Evolutionary conservation across 1,140 invertebrate species (phyloP).

Genomic region (Tetramorium simillimum): DNA sequence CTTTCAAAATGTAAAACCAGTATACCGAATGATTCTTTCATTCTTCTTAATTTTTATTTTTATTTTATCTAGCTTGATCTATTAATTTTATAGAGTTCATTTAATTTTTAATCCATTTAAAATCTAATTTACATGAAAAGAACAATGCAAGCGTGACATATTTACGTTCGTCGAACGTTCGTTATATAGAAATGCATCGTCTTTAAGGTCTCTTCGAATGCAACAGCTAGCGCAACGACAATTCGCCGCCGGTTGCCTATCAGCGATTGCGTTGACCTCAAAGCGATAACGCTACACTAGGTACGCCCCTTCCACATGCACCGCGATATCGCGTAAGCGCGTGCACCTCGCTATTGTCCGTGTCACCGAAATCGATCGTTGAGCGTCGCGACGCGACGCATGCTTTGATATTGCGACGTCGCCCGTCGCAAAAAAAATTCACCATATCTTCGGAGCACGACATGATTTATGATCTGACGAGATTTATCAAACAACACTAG

Average conservation of each 20-base stretch:
- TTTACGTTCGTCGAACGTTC: neutral
- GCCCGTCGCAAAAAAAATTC: neutral
- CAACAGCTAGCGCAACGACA: constrained; percentile 31
- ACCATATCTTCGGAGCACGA: constrained; percentile 2
- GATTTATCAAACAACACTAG: constrained; percentile 11
- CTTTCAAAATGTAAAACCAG: neutral
- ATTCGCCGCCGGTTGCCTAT: constrained; percentile 59
- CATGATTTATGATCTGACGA: constrained; percentile 9
- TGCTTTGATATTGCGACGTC: neutral
- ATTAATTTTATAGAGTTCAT: neutral
- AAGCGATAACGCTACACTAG: constrained; percentile 49
- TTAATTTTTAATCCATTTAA: neutral
- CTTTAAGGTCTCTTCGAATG: constrained; percentile 60
- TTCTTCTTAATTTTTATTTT: neutral
- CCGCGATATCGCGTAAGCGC: constrained; percentile 58
- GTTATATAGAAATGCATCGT: neutral
- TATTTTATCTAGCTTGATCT: neutral
- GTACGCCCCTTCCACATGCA: constrained; percentile 52
- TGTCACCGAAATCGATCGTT: constrained; percentile 56
- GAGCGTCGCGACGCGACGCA: neutral
- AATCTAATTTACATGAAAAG: neutral
- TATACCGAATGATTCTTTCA: neutral
- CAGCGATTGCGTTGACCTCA: constrained; percentile 70
- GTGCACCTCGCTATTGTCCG: constrained; percentile 46
- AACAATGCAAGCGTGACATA: neutral